Conservation (phyloP, 2,113 vertebrate genomes). For the Notechis scutatus region DNA sequence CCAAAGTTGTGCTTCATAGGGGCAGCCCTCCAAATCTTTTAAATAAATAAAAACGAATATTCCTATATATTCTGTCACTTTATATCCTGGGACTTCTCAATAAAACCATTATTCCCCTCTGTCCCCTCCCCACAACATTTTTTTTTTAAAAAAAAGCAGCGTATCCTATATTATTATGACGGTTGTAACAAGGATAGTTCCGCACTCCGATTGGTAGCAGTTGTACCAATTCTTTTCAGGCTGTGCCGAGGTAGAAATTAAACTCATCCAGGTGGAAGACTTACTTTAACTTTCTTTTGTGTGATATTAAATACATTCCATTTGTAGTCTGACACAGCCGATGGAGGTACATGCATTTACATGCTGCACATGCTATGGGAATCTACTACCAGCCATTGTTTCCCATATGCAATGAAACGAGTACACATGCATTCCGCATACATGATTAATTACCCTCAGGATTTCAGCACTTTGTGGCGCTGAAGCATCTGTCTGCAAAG, state of each 20-base stretch:
- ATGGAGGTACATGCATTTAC: background rate
- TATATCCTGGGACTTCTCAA: background rate
- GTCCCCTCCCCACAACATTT: background rate
- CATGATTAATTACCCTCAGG: background rate
- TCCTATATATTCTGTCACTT: background rate
- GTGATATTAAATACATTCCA: background rate
- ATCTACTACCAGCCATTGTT: background rate
- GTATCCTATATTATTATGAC: background rate
- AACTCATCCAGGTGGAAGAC: background rate
- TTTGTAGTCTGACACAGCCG: background rate
- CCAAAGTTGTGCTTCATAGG: background rate
- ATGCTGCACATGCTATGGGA: background rate
- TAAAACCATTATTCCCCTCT: background rate
- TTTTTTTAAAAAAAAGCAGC: background rate
- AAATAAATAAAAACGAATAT: background rate
- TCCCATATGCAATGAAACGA: background rate
- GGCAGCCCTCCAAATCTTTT: background rate
- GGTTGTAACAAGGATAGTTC: background rate
- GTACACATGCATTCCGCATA: background rate
- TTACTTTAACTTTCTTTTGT: background rate
- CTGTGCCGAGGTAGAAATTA: background rate
- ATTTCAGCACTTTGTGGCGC: background rate
- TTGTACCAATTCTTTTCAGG: background rate
- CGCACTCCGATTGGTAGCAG: background rate
- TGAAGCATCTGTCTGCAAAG: background rate